These are phyloP conservation scores for Ecdyonurus torrentis DNA, from an alignment of 2,888 invertebrate species.

Conservation along the genomic window DNA sequence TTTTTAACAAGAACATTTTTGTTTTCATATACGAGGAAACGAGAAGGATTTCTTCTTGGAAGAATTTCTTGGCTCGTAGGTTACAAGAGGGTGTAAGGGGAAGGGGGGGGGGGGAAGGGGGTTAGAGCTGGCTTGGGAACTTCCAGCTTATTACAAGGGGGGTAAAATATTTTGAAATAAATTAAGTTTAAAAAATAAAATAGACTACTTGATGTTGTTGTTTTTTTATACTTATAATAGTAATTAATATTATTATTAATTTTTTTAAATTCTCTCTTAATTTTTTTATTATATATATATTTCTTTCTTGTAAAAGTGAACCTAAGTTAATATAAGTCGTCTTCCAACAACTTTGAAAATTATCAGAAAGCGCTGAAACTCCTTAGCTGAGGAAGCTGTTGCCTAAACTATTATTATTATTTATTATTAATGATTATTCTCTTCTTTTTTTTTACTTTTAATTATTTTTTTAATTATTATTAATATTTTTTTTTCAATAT, in stretches of 20 bases:
- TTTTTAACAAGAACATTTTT: background rate
- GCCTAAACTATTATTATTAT: constrained; percentile 7
- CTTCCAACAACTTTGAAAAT: background rate
- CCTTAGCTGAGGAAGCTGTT: background rate
- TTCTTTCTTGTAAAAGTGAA: background rate
- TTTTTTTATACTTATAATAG: too few species aligned
- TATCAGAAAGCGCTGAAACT: background rate
- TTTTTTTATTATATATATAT: background rate
- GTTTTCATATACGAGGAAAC: background rate
- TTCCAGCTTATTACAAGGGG: background rate
- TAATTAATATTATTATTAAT: background rate
- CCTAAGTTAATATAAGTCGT: background rate
- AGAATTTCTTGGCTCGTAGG: too few species aligned
- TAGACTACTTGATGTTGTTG: too few species aligned
- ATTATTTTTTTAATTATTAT: constrained; percentile 14
- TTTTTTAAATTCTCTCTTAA: background rate
- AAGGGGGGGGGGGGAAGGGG: too few species aligned
- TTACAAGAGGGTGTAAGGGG: too few species aligned
- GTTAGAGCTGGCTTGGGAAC: background rate
- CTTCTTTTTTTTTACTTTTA: constrained; percentile 11
- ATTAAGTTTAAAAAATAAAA: too few species aligned
- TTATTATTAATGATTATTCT: constrained; percentile 13
- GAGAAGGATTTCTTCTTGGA: background rate
- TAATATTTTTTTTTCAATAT: constrained; percentile 10
- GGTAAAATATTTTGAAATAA: too few species aligned